Evolutionary conservation across 2,888 invertebrate genomes (phyloP).

Genomic region (Macropis europaea): DNA sequence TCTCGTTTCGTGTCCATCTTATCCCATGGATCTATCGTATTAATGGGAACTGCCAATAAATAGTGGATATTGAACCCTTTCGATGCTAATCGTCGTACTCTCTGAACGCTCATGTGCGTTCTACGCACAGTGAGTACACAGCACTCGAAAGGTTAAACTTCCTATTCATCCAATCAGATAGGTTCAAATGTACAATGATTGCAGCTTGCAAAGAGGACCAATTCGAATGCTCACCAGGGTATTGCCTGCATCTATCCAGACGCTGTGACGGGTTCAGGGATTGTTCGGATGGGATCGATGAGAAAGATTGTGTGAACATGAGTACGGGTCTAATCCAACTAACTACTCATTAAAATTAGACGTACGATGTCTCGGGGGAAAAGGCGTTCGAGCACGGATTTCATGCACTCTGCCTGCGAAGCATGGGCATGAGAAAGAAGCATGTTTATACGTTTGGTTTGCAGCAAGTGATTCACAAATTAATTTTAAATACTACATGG

Average conservation of each 20-base stretch:
- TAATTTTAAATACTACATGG: no score
- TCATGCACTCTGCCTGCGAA: background rate
- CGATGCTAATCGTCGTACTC: no score
- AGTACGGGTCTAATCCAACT: slow-evolving; percentile 52
- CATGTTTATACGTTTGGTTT: background rate
- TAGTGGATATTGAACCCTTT: no score
- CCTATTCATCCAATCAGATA: slow-evolving; percentile 13
- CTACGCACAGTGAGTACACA: background rate
- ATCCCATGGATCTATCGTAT: background rate
- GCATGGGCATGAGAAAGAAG: slow-evolving; percentile 7
- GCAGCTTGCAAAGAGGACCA: slow-evolving; percentile 85
- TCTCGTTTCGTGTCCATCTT: no score
- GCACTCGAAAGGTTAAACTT: no score
- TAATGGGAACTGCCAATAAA: background rate
- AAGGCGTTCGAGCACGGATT: background rate
- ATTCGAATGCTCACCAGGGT: slow-evolving; percentile 88
- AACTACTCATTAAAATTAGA: background rate
- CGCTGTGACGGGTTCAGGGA: slow-evolving; percentile 86
- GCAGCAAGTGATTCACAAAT: background rate
- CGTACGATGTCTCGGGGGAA: background rate
- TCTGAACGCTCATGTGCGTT: background rate
- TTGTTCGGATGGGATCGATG: slow-evolving; percentile 88
- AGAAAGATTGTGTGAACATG: slow-evolving; percentile 83
- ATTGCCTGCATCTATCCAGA: slow-evolving; percentile 83
- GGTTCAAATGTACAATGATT: slow-evolving; percentile 69